These are phyloP conservation scores for Mamestra configurata DNA, from an alignment of 1,140 invertebrate genomes.

Conservation along the genomic window DNA sequence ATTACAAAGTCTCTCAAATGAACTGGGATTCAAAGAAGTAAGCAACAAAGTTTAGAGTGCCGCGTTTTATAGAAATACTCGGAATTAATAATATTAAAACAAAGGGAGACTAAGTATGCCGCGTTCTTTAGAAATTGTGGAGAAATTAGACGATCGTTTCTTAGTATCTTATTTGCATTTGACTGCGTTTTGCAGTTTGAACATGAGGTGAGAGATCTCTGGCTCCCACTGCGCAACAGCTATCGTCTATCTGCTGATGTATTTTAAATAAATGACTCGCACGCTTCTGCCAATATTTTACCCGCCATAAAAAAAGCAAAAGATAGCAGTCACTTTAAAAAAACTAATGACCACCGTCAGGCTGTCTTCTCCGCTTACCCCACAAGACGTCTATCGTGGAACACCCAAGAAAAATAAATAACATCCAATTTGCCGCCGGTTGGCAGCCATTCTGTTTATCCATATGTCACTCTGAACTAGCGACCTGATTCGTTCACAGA, in stretches of 20 bases:
- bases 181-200: neutral
- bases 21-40: constrained; percentile 14
- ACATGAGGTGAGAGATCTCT: neutral
- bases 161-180: neutral
- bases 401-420: constrained; percentile 30
- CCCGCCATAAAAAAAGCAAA: neutral
- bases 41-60: constrained; percentile 20
- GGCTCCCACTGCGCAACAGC: no score
- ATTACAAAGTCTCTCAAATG: constrained; percentile 24
- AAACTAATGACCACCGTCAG: neutral
- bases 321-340: neutral
- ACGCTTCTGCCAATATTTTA: neutral
- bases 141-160: constrained; percentile 13
- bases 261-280: no score
- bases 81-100: constrained; percentile 47
- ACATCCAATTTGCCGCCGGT: constrained; percentile 16
- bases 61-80: constrained; percentile 43
- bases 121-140: constrained; percentile 34
- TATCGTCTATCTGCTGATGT: no score
- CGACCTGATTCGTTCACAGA: constrained; percentile 26
- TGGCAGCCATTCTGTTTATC: constrained; percentile 19
- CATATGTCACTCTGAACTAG: constrained; percentile 18
- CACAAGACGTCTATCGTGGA: neutral
- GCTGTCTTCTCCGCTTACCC: neutral
- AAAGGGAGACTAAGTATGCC: neutral